Conservation (phyloP, 2,888 invertebrate genomes). For the Gymnoscelis rufifasciata region DNA sequence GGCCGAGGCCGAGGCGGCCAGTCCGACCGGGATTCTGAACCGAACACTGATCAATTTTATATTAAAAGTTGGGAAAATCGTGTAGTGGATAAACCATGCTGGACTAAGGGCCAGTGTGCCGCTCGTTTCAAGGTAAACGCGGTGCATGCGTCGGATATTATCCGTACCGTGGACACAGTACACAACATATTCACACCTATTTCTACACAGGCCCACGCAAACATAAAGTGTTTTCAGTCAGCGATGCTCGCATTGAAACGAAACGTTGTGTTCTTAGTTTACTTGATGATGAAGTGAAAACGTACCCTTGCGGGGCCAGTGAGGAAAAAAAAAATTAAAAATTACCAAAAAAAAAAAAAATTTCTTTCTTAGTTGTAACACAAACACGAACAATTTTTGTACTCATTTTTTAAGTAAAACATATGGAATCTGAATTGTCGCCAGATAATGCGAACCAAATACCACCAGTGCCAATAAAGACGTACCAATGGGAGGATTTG, state of each 20-base stretch:
- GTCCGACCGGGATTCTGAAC: conserved; percentile 72
- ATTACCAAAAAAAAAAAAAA: conserved; percentile 26
- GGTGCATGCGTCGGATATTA: conserved; percentile 63
- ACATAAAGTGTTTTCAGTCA: conserved; percentile 71
- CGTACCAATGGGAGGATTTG: conserved; percentile 90
- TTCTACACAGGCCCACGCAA: conserved; percentile 77
- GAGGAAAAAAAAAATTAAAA: conserved; percentile 35
- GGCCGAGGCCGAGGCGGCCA: conserved; percentile 62
- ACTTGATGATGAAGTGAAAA: conserved; percentile 58
- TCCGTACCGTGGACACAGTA: conserved; percentile 63
- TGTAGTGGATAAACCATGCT: conserved; percentile 47
- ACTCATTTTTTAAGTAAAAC: conserved; percentile 52
- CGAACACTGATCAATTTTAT: conserved; percentile 64
- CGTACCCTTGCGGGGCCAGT: conserved; percentile 59
- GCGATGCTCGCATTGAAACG: conserved; percentile 68
- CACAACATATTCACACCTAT: conserved; percentile 76
- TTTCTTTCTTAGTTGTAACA: conserved; percentile 10
- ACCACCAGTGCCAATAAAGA: conserved; percentile 86
- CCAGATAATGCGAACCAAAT: conserved; percentile 69
- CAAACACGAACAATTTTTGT: conserved; percentile 11
- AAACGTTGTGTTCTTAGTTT: conserved; percentile 76
- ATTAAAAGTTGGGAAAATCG: conserved; percentile 41
- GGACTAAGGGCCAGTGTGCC: conserved; percentile 45
- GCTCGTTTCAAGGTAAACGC: conserved; percentile 67
- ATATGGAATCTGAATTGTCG: conserved; percentile 78